Evolutionary conservation across 2,888 invertebrate species (phyloP).

Genomic region (Tenthredo mesomela): DNA sequence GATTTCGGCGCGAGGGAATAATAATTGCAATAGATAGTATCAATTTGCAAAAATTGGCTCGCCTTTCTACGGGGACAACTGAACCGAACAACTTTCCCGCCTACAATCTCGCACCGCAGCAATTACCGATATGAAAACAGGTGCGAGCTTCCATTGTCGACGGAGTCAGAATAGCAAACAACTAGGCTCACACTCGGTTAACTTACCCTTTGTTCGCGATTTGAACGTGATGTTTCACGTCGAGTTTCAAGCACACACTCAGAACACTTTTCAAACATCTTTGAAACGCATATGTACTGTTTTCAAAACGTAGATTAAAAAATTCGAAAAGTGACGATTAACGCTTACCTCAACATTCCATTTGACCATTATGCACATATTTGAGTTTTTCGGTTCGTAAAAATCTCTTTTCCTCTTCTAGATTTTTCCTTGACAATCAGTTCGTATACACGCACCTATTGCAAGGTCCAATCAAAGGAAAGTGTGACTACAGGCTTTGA

Average conservation of each 20-base stretch:
- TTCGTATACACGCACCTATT: neutral
- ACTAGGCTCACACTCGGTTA: neutral
- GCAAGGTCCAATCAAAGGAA: neutral
- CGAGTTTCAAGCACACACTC: constrained; percentile 5
- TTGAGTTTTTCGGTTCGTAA: neutral
- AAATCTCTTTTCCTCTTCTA: neutral
- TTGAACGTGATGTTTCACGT: constrained; percentile 40
- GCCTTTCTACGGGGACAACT: constrained; percentile 66
- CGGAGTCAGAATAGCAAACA: neutral
- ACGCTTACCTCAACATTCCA: neutral
- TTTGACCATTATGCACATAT: neutral
- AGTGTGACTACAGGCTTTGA: constrained; percentile 16
- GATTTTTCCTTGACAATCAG: neutral
- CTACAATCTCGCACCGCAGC: constrained; percentile 61
- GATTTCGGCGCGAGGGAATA: constrained; percentile 25
- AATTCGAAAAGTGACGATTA: neutral
- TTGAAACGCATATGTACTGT: neutral
- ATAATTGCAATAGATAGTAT: constrained; percentile 12
- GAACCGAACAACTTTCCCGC: constrained; percentile 70
- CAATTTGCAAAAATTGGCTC: constrained; percentile 62
- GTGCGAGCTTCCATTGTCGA: constrained; percentile 35
- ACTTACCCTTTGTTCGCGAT: constrained; percentile 8
- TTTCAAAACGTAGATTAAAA: neutral
- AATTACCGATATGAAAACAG: constrained; percentile 37
- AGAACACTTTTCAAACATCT: constrained; percentile 14